A percentile compares a stretch with the other conserved stretches of the same genome.
Conservation (phyloP, 2,797 vertebrate species). For the Lacerta bilineata region DNA sequence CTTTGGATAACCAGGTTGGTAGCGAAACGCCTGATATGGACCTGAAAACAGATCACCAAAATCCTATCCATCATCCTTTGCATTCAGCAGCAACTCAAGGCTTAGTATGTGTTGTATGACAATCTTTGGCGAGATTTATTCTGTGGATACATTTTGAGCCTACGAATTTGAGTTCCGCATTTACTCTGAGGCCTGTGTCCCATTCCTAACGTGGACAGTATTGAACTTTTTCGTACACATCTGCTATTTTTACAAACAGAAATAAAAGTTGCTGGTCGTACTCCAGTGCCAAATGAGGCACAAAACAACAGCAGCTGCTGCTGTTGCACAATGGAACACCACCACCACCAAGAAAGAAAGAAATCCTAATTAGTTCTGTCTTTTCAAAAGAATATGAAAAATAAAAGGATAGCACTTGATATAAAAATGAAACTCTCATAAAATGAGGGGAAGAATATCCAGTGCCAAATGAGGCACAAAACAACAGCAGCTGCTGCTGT, state of each 20-base stretch:
- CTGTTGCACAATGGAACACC: constrained; percentile 82
- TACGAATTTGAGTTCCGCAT: constrained; percentile 73
- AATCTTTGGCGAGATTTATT: constrained; percentile 47
- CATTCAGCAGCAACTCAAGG: background rate
- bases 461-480: constrained; percentile 80
- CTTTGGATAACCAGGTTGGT: background rate
- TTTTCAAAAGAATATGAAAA: constrained; percentile 64
- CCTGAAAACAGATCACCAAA: background rate
- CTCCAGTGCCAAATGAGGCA: constrained; percentile 78
- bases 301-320: constrained; percentile 83
- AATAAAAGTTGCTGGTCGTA: constrained; percentile 78
- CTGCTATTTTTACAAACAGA: constrained; percentile 82
- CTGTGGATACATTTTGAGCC: constrained; percentile 67
- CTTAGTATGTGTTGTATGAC: background rate
- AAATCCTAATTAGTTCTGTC: constrained; percentile 78
- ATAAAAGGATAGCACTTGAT: no score
- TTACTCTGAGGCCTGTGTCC: constrained; percentile 68
- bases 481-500: constrained; percentile 83
- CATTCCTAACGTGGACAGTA: constrained; percentile 71
- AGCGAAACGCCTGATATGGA: background rate
- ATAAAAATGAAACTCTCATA: no score
- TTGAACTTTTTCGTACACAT: constrained; percentile 82
- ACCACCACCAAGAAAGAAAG: constrained; percentile 4
- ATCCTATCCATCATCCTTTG: background rate
- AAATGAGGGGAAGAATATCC: constrained; percentile 17